phyloP scores from a whole-genome alignment of 2,113 vertebrate species.

The Hypomesus transpacificus region DNA sequence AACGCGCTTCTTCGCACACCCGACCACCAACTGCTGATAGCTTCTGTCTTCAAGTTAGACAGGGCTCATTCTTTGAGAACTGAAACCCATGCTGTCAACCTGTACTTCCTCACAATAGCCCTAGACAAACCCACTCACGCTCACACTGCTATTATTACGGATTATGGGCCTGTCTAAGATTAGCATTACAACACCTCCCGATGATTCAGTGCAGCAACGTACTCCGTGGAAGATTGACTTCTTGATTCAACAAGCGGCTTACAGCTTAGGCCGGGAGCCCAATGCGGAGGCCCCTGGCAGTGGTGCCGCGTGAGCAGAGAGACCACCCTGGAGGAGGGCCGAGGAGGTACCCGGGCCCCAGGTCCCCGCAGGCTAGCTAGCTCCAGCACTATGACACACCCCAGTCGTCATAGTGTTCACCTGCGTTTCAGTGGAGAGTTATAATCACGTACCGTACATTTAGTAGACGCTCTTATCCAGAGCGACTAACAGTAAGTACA shows the following conservation, averaged over 20 bases:
- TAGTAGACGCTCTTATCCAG: too few relatives aligned
- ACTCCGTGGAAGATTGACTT: conserved; percentile 28
- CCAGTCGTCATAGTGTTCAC: too few relatives aligned
- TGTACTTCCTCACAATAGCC: conserved; percentile 8
- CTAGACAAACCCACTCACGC: conserved; percentile 3
- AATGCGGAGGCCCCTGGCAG: conserved; percentile 23
- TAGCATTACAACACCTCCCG: conserved; percentile 34
- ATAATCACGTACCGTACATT: too few relatives aligned
- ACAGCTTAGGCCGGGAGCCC: conserved; percentile 36
- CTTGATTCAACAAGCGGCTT: conserved; percentile 47
- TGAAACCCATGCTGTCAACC: conserved; percentile 24
- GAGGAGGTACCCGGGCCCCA: conserved; percentile 10
- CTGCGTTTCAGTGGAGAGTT: too few relatives aligned
- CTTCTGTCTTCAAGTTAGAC: conserved; percentile 30
- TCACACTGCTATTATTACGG: conserved; percentile 20
- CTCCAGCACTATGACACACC: too few relatives aligned
- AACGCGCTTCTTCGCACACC: conserved; percentile 7
- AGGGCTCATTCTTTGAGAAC: not conserved
- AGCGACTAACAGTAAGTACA: too few relatives aligned
- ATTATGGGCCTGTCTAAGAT: conserved; percentile 36
- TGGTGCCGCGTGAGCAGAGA: conserved; percentile 24
- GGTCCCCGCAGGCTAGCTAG: not conserved
- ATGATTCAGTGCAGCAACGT: conserved; percentile 15
- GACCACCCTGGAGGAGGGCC: conserved; percentile 42
- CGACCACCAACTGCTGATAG: conserved; percentile 20